Evolutionary conservation across 1,140 invertebrate species (phyloP), one percentile per base, ranked within the genome.

Genomic region (Drosophila punjabiensis): DNA sequence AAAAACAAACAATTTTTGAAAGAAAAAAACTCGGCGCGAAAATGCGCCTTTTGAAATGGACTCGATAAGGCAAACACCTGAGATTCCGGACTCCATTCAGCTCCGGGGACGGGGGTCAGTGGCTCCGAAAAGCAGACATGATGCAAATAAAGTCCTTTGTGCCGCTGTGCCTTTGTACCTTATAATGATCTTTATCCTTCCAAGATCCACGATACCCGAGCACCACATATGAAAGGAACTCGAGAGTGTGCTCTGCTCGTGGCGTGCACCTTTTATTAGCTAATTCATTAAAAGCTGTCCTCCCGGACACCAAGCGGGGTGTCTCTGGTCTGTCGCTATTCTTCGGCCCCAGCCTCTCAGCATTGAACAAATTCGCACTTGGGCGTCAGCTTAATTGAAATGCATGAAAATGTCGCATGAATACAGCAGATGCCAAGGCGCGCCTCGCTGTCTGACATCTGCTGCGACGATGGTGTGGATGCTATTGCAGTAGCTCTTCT

Each of bases 91-190:
- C 43, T 39, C 35, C 33, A 39, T 63, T 48, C 45, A 43, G 50
- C 14, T 48, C 32, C 18, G 30, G n/a, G 33, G n/a, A 24, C 28
- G 60, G 47, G 65, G 85, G 82, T 89, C 85, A 89, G 78, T 89
- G 81, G 79, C 86, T 85, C 60, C 79, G 79, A 81, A 74, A 76
- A 65, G 86, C 85, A 89, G 85, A 89, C 85, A 71, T 76, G 81
- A 89, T 90, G 85, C 85, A 89, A 89, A 89, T 89, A 89, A 90
- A 81, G 84, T 56, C 66, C 85, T 85, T 88, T 88, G 76, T 88
- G 66, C 80, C 50, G 52, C 47, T 55, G 41, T 43, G 81, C 69
- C 81, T 86, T 86, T 86, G 82, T 86, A 69, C 60, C 55, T 24
- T 74, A 79, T 89, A 89, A 89, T 89, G 85, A 89, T 89, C 86